These are phyloP conservation scores for Synanthedon myopaeformis DNA, from an alignment of 2,888 invertebrate genomes.

Conservation along the genomic window DNA sequence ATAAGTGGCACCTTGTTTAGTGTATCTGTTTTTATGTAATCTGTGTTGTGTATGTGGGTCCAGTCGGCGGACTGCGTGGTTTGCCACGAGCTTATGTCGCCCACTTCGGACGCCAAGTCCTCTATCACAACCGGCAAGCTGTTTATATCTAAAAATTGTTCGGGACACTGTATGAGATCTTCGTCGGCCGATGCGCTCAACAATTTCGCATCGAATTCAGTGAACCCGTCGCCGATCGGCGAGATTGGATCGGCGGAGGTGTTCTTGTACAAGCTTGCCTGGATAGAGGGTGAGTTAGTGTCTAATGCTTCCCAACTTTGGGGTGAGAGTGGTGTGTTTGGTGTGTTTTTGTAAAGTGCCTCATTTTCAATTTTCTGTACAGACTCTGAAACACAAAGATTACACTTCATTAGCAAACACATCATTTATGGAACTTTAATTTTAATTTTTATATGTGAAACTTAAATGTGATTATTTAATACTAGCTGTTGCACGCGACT, in stretches of 20 bases:
- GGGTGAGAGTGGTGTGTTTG: slow-evolving; percentile 55
- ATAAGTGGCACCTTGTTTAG: slow-evolving; percentile 44
- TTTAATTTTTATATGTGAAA: too few species aligned
- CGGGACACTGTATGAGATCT: slow-evolving; percentile 31
- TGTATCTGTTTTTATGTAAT: slow-evolving; percentile 31
- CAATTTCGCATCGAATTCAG: slow-evolving; percentile 25
- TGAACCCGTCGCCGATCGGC: slow-evolving; percentile 32
- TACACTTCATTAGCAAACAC: slow-evolving; percentile 1
- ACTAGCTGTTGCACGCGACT: too few species aligned
- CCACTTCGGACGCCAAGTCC: slow-evolving; percentile 37
- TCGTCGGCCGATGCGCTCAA: slow-evolving; percentile 19
- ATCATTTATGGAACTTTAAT: too few species aligned
- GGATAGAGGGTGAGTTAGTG: slow-evolving; percentile 44
- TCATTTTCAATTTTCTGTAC: slow-evolving; percentile 39
- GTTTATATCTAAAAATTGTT: slow-evolving; percentile 46
- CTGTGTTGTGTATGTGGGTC: slow-evolving; percentile 27
- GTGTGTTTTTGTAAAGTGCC: slow-evolving; percentile 55
- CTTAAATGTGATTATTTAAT: too few species aligned
- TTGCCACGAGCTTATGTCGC: slow-evolving; percentile 32
- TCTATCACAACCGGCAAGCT: slow-evolving; percentile 51
- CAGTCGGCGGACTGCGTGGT: slow-evolving; percentile 24
- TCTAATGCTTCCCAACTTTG: slow-evolving; percentile 52
- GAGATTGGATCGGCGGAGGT: slow-evolving; percentile 37
- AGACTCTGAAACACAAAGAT: slow-evolving; percentile 32
- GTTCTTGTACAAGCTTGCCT: slow-evolving; percentile 36